Conservation (phyloP, 2,113 vertebrate species). For the Naja naja region DNA sequence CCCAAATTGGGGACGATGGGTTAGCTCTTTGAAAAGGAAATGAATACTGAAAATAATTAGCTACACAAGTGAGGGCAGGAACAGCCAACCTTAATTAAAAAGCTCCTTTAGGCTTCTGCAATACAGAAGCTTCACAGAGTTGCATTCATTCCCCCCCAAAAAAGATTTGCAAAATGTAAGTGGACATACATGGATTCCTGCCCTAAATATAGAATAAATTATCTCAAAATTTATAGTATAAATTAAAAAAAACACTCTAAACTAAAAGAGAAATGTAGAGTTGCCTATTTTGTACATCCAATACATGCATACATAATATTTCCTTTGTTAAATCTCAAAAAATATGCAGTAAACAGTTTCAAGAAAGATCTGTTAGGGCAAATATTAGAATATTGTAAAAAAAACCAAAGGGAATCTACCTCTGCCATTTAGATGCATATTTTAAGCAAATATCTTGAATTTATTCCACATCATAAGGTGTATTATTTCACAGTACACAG, state of each 20-base stretch:
- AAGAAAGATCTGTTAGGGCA: slow-evolving; percentile 45
- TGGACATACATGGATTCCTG: slow-evolving; percentile 12
- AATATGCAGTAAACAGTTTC: slow-evolving; percentile 31
- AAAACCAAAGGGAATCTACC: slow-evolving; percentile 1
- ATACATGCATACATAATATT: slow-evolving; percentile 37
- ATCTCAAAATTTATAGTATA: slow-evolving; percentile 34
- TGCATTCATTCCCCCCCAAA: neutral
- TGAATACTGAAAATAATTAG: slow-evolving; percentile 31
- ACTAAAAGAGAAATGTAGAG: slow-evolving; percentile 1
- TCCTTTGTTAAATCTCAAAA: slow-evolving; percentile 35
- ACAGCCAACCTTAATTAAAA: slow-evolving; percentile 16
- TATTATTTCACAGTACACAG: slow-evolving; percentile 5
- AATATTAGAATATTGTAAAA: slow-evolving; percentile 40
- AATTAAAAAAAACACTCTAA: slow-evolving; percentile 8
- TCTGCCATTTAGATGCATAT: slow-evolving; percentile 13
- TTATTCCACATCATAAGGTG: slow-evolving; percentile 6
- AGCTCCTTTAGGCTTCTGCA: slow-evolving; percentile 18
- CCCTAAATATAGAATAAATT: neutral
- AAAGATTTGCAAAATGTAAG: slow-evolving; percentile 39
- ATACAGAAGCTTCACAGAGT: slow-evolving; percentile 2
- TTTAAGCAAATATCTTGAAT: slow-evolving; percentile 45
- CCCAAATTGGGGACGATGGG: neutral
- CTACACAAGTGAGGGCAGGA: slow-evolving; percentile 23
- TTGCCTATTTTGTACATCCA: slow-evolving; percentile 37
- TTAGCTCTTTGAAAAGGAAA: slow-evolving; percentile 17